phyloP scores from a whole-genome alignment of 2,113 vertebrate species.

The Cairina moschata region DNA sequence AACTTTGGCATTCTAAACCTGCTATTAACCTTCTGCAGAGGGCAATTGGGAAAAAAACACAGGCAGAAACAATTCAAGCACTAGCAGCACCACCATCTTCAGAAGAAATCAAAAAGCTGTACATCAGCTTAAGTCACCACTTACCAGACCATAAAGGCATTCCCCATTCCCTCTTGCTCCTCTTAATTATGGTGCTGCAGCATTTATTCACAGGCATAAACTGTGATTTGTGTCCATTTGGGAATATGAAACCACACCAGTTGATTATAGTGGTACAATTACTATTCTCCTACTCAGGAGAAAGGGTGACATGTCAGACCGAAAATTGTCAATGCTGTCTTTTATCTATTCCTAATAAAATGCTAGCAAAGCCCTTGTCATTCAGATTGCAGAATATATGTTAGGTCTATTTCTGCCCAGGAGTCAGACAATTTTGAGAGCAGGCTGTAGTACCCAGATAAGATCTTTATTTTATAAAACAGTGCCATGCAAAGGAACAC shows the following conservation, averaged over 20 bases:
- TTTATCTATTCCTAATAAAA: background rate
- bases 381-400: background rate
- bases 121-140: background rate
- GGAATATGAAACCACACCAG: background rate
- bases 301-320: background rate
- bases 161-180: slow-evolving; percentile 22
- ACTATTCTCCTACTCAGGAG: background rate
- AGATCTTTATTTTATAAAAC: background rate
- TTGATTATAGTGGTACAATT: background rate
- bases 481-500: background rate
- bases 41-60: slow-evolving; percentile 13
- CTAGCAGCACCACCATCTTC: background rate
- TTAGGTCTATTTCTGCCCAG: background rate
- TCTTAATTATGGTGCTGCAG: slow-evolving; percentile 26
- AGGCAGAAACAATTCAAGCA: slow-evolving; percentile 10
- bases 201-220: background rate
- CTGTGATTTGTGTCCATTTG: slow-evolving; percentile 3
- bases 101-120: slow-evolving; percentile 34
- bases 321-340: background rate
- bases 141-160: slow-evolving; percentile 33
- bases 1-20: slow-evolving; percentile 44
- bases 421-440: background rate
- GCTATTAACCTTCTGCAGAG: slow-evolving; percentile 57
- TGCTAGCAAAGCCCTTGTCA: background rate
- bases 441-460: background rate